Evolutionary conservation across 1,140 invertebrate genomes (phyloP), one percentile per base, ranked within the genome.

Genomic region (Pectinophora gossypiella): DNA sequence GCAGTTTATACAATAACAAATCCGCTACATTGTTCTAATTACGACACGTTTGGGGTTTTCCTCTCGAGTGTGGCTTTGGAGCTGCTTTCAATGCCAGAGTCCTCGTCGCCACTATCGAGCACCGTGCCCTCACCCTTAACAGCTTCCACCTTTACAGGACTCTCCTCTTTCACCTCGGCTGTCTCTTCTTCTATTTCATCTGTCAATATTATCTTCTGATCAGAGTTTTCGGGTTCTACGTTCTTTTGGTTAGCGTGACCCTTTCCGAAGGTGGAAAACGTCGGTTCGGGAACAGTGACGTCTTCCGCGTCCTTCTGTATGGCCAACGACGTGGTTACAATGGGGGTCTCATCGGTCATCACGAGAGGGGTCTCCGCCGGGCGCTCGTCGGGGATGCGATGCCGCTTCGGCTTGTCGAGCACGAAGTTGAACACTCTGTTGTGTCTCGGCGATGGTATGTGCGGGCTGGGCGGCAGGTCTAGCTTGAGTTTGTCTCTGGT

Each of bases 401-500:
- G 64, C 1, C 75, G 61, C 20, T 71, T 68, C 2, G 79, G 77
- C 52, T 80, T 78, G 36, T 82, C 79, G 7, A 83, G 68, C 5
- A 73, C 71, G 47, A 86, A 86, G 60, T 64, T 86, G 60, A 86
- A 86, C 0, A 84, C 80, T n/a, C 83, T 51, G 43, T 47, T 61
- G 61, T 84, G 80, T 1, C 74, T 49, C 15, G 83, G 83, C 4
- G 83, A 84, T 2, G 78, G 69, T 6, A 72, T 48, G 54, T 72
- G 73, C 3, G 90, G 90, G 68, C 84, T 87, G 3, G 90, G 90
- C 4, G 90, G 89, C 35, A 95, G 79, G 79, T 94, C 93, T 3
- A 94, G 85, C 68, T 93, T 94, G 12, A 95, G 87, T 58, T 89
- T 90, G 69, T 93, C 91, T 54, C 93, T 83, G 0, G 93, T 94